Conservation (phyloP, 2,888 invertebrate species). For the Scaeva pyrastri region DNA sequence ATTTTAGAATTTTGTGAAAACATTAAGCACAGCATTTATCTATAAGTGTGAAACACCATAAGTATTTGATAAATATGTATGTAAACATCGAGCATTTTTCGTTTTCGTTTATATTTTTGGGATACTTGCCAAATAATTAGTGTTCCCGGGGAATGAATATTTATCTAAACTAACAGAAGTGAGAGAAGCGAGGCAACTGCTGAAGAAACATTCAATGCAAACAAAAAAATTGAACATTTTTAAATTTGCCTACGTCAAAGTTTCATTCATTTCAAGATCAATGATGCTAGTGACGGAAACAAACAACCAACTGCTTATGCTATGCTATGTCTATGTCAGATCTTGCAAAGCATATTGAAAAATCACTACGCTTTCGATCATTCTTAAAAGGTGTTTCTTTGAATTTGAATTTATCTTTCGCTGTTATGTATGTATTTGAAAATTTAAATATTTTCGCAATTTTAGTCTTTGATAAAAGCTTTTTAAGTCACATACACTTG, state of each 20-base stretch:
- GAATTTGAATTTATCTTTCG: not conserved
- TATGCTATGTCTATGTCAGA: constrained; percentile 47
- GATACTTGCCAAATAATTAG: constrained; percentile 70
- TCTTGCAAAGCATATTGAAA: constrained; percentile 27
- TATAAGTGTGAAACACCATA: constrained; percentile 45
- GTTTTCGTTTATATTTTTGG: constrained; percentile 63
- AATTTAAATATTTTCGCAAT: not conserved
- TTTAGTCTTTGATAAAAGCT: not conserved
- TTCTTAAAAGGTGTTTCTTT: not conserved
- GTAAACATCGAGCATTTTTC: constrained; percentile 66
- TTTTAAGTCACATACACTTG: not conserved
- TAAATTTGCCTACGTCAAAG: constrained; percentile 65
- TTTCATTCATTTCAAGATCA: constrained; percentile 77
- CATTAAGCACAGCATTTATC: constrained; percentile 60
- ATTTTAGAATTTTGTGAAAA: constrained; percentile 65
- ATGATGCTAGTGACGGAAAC: constrained; percentile 67
- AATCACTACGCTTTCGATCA: constrained; percentile 19
- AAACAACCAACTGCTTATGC: constrained; percentile 31
- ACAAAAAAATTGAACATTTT: constrained; percentile 21
- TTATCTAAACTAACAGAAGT: constrained; percentile 39
- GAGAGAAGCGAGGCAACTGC: constrained; percentile 32
- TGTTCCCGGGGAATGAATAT: constrained; percentile 69
- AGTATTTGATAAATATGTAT: constrained; percentile 41
- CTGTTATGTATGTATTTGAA: not conserved
- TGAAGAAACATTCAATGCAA: constrained; percentile 26